phyloP scores from a whole-genome alignment of 2,113 vertebrate genomes.

The Lophotis ruficrista region DNA sequence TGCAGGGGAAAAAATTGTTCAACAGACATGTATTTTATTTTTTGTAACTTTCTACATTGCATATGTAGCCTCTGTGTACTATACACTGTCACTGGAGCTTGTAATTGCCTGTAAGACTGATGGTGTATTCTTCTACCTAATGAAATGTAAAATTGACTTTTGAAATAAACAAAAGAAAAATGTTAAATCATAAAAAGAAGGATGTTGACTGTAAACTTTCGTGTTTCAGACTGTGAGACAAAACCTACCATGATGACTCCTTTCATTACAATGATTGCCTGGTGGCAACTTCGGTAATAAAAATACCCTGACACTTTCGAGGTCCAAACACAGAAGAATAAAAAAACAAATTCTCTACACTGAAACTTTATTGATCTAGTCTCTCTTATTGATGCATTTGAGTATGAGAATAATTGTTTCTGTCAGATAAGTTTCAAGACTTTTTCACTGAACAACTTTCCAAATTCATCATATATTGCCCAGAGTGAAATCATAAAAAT shows the following conservation, averaged over 20 bases:
- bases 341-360: rapidly evolving
- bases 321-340: neutral
- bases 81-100: neutral
- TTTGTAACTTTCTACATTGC: neutral
- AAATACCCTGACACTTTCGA: neutral
- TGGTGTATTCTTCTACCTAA: neutral
- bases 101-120: neutral
- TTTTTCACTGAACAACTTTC: neutral
- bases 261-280: neutral
- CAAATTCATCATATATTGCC: neutral
- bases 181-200: neutral
- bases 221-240: neutral
- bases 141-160: slow-evolving; percentile 21
- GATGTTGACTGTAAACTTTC: neutral
- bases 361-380: neutral
- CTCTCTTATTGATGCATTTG: neutral
- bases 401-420: neutral
- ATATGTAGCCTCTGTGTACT: neutral
- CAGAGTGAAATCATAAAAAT: neutral
- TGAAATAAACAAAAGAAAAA: neutral
- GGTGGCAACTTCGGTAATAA: neutral
- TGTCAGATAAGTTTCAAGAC: neutral
- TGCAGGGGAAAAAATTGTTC: neutral
- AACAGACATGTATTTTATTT: neutral
- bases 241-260: neutral